Evolutionary conservation across 2,888 invertebrate species (phyloP).

Genomic region (Hypsopygia costalis): DNA sequence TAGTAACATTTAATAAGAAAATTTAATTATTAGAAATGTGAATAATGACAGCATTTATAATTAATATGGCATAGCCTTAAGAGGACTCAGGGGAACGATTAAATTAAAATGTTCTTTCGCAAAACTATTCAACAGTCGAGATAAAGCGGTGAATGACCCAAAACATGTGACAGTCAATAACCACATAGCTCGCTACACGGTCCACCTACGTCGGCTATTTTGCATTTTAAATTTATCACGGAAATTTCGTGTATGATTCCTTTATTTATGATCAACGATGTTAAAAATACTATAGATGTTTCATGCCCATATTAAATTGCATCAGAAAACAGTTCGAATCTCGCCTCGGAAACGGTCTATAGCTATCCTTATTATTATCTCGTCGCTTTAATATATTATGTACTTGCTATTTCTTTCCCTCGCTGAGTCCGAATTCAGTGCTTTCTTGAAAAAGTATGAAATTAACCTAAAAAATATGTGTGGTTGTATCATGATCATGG

Average conservation of each 20-base stretch:
- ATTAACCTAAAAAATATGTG: too few species aligned
- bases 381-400: too few species aligned
- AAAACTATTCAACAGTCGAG: constrained; percentile 1
- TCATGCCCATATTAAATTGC: too few species aligned
- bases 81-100: not conserved
- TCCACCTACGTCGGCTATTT: constrained; percentile 33
- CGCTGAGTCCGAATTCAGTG: too few species aligned
- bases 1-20: too few species aligned
- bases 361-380: too few species aligned
- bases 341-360: too few species aligned
- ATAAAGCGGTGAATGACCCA: constrained; percentile 12
- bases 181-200: constrained; percentile 3
- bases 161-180: constrained; percentile 11
- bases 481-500: too few species aligned
- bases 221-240: constrained; percentile 33
- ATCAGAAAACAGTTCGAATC: too few species aligned
- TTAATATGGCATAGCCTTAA: not conserved
- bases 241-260: constrained; percentile 28
- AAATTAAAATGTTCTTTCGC: not conserved
- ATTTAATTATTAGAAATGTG: not conserved
- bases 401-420: too few species aligned
- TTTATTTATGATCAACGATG: constrained; percentile 49
- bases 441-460: too few species aligned
- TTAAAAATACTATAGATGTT: too few species aligned
- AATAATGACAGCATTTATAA: not conserved